Conservation (phyloP, 2,888 invertebrate species). For the Mythimna vitellina region DNA sequence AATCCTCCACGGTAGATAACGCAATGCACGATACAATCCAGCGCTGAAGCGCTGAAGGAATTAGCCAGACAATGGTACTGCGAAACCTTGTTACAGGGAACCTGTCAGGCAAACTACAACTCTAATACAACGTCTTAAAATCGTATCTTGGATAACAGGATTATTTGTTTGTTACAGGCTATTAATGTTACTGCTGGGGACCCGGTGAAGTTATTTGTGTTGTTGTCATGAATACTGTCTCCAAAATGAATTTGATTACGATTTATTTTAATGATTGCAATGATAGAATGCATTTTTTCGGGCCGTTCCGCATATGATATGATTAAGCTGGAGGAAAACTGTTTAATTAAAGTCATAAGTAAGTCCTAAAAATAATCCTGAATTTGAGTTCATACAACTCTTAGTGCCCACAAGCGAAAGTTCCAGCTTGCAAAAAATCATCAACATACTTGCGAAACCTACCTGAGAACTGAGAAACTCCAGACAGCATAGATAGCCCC, state of each 20-base stretch:
- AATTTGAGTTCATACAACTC: conserved; percentile 12
- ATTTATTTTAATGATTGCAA: conserved; percentile 23
- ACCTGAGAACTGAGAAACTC: conserved; percentile 88
- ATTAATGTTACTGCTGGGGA: conserved; percentile 54
- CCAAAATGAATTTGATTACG: conserved; percentile 47
- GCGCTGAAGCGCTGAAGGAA: conserved; percentile 50
- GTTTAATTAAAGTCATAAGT: neutral
- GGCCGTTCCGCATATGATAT: neutral
- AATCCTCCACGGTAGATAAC: conserved; percentile 46
- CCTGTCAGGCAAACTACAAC: conserved; percentile 24
- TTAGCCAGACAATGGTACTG: conserved; percentile 62
- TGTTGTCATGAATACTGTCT: conserved; percentile 47
- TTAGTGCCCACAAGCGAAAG: conserved; percentile 6
- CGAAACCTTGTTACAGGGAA: conserved; percentile 50
- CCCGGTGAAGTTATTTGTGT: conserved; percentile 53
- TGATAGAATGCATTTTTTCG: conserved; percentile 7
- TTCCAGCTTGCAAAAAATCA: conserved; percentile 22
- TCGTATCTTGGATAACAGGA: conserved; percentile 8
- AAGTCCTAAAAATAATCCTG: conserved; percentile 7
- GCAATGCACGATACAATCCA: conserved; percentile 56
- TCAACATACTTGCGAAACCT: conserved; percentile 49
- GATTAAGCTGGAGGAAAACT: neutral
- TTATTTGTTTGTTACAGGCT: conserved; percentile 54
- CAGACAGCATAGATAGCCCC: conserved; percentile 91
- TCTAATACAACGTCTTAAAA: conserved; percentile 22